Conservation (phyloP, 1,140 invertebrate genomes). For the Aphelinus atriplicis region DNA sequence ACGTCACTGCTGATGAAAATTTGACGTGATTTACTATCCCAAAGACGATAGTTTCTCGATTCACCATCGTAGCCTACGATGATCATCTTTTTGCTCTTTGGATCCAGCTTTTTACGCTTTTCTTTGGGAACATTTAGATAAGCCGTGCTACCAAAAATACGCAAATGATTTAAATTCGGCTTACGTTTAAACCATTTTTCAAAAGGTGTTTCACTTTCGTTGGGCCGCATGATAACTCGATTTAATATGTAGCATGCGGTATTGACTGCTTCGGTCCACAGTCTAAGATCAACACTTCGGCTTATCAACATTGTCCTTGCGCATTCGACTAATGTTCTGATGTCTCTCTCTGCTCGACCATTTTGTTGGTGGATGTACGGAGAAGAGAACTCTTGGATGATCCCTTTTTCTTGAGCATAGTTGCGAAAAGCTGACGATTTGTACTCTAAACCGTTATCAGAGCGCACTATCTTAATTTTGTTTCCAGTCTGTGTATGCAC, state of each 20-base stretch:
- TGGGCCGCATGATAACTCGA: neutral
- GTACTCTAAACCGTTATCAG: constrained; percentile 40
- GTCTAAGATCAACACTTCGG: neutral
- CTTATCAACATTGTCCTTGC: neutral
- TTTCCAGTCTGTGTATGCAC: constrained; percentile 51
- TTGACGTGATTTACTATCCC: no score
- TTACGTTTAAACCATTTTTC: neutral
- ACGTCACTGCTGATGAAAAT: no score
- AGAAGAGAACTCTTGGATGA: constrained; percentile 40
- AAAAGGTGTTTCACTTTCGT: neutral
- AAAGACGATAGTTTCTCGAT: no score
- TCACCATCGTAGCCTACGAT: no score
- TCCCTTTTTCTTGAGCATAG: constrained; percentile 25
- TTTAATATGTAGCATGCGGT: neutral
- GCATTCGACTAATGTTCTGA: constrained; percentile 26
- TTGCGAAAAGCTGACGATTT: constrained; percentile 10
- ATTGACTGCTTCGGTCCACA: constrained; percentile 9
- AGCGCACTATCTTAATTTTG: constrained; percentile 44
- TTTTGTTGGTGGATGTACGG: constrained; percentile 56
- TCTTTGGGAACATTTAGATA: no score
- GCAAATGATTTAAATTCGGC: neutral
- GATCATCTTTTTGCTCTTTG: no score
- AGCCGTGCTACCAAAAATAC: neutral
- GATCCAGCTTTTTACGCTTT: no score
- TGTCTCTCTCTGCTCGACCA: constrained; percentile 53